phyloP scores from a whole-genome alignment of 2,797 vertebrate genomes.

The Psittacula echo region DNA sequence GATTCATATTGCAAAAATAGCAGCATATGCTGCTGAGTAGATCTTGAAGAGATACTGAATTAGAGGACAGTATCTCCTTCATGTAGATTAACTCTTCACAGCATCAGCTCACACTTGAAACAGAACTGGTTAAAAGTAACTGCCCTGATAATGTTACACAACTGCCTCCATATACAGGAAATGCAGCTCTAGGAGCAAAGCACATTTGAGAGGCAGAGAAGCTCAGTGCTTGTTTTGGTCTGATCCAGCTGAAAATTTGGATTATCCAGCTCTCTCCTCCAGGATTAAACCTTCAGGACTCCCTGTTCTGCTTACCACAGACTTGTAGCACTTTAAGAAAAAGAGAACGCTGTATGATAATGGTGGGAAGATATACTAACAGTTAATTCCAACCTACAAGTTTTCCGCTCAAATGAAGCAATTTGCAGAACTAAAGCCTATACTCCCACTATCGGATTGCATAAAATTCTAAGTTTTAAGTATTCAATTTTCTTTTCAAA shows the following conservation, averaged over 20 bases:
- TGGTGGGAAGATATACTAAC: background rate
- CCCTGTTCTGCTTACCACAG: background rate
- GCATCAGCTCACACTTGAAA: background rate
- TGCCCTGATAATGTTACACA: background rate
- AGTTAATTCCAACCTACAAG: background rate
- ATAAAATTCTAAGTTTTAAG: background rate
- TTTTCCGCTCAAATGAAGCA: background rate
- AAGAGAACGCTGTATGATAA: background rate
- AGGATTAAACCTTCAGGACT: background rate
- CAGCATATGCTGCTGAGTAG: background rate
- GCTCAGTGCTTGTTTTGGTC: background rate
- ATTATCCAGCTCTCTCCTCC: background rate
- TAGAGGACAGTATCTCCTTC: background rate
- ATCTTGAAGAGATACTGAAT: background rate
- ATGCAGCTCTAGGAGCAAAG: background rate
- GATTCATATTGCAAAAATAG: background rate
- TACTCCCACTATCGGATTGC: background rate
- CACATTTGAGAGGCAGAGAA: background rate
- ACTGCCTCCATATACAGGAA: rapidly evolving
- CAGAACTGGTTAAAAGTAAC: rapidly evolving
- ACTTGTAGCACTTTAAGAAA: background rate
- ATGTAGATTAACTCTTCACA: background rate
- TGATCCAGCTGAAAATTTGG: background rate
- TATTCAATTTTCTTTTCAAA: background rate
- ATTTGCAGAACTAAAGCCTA: background rate